These are phyloP conservation scores for Diplosoma virens DNA, from an alignment of 23 tunicate species.

Conservation along the genomic window DNA sequence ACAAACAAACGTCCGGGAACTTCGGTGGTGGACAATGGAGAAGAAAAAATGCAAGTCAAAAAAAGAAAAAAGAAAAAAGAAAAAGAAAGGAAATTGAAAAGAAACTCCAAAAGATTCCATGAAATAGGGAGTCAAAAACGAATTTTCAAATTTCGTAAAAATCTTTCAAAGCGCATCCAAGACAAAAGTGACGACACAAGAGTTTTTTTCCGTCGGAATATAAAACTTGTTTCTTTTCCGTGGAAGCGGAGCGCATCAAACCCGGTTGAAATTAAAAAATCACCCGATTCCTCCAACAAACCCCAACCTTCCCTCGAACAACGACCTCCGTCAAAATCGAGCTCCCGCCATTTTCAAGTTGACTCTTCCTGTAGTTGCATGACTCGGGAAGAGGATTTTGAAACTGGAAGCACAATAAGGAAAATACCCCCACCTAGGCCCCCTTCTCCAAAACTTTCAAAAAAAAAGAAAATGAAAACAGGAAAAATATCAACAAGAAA, in stretches of 20 bases:
- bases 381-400: no score
- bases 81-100: no score
- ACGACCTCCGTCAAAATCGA: no score
- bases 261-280: slow-evolving; percentile 12
- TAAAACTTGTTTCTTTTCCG: background rate
- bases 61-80: background rate
- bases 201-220: background rate
- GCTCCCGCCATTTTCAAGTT: no score
- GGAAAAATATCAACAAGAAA: background rate
- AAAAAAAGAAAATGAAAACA: background rate
- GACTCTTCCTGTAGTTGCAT: no score
- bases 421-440: slow-evolving; percentile 68
- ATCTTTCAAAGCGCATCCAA: background rate
- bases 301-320: background rate
- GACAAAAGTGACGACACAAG: background rate
- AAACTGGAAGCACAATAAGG: background rate
- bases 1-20: slow-evolving; percentile 8
- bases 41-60: background rate
- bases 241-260: slow-evolving; percentile 11
- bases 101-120: no score
- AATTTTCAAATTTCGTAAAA: background rate
- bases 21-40: background rate
- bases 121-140: slow-evolving; percentile 2
- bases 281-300: background rate
- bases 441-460: slow-evolving; percentile 46